Base-by-base conservation (phyloP, 2,113 vertebrate species). In the Chaetorhynchus papuensis region DNA sequence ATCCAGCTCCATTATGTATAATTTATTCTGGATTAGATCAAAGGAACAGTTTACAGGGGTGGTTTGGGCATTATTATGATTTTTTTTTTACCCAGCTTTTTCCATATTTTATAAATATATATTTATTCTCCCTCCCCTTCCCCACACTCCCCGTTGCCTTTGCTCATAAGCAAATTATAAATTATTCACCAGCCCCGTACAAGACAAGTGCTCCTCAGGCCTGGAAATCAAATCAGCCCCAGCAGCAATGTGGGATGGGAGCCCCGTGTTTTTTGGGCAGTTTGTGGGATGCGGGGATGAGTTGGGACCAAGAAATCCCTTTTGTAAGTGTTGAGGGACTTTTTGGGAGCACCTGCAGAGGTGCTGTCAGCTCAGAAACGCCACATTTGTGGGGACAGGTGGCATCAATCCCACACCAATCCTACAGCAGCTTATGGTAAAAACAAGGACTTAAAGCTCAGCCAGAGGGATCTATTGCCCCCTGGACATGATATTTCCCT, bases 1-100 rank as follows among this genome's bases (percentile, higher is more conserved):
- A 39, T 44, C 78, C 63, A 18, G 94, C 92, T 89, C 93, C 76
- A 74, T 82, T 77, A 93, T 53, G 66, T 93, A 61, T 71, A 70
- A 92, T 94, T 96, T 92, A 94, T 95, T 88, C 93, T 22, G 37
- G 72, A 83, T 89, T 89, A 87, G 90, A 95, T 94, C 96, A 95
- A 94, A 94, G 53, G 72, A 94, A 37, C 66, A 50, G 90, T 89
- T 97, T 91, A 88, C 53, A 70, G 56, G 82, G 41, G 17, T 70
- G 77, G 76, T 92, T 94, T 91, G 87, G 77, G 81, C 69, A 65
- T 91, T 87, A 76, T 90, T 83, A 35, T 81, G 45, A 20, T 44
- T 54, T 54, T n/a, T 45, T 84, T 84, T 69, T 78, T 84, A 47
- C 65, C 65, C 8, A 45, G 70, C 39, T 93, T 75, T 95, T 69